Conservation (phyloP, 2,113 vertebrate species). For the Notothenia rossii region DNA sequence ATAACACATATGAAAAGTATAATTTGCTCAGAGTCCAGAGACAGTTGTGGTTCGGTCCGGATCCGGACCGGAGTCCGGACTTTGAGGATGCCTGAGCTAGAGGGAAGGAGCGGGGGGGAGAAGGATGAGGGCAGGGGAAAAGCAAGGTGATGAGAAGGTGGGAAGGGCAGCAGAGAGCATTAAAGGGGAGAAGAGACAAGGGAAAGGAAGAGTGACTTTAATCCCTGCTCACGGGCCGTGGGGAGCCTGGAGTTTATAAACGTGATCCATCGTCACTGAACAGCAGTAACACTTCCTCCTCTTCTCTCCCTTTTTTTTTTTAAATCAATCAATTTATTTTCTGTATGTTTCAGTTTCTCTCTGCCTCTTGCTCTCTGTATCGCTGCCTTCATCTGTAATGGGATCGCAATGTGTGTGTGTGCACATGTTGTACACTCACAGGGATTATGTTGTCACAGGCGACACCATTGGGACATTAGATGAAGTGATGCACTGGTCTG, state of each 20-base stretch:
- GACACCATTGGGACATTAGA: slow-evolving; percentile 67
- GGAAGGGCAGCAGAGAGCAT: slow-evolving; percentile 42
- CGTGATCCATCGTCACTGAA: slow-evolving; percentile 52
- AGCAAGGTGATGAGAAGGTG: slow-evolving; percentile 63
- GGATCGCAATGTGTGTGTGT: slow-evolving; percentile 42
- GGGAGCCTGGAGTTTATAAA: slow-evolving; percentile 47
- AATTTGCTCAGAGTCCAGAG: no score
- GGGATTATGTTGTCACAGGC: slow-evolving; percentile 74
- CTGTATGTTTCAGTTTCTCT: slow-evolving; percentile 38
- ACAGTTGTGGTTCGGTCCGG: no score
- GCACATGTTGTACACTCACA: slow-evolving; percentile 41
- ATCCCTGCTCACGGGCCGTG: slow-evolving; percentile 57
- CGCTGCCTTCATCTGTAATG: slow-evolving; percentile 54
- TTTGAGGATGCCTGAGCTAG: no score
- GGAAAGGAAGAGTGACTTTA: slow-evolving; percentile 46
- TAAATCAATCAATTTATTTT: slow-evolving; percentile 26
- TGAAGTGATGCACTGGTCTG: slow-evolving; percentile 75
- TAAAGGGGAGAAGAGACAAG: slow-evolving; percentile 39
- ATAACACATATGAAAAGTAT: no score
- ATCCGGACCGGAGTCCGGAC: no score
- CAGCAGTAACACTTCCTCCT: slow-evolving; percentile 27
- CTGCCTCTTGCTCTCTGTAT: slow-evolving; percentile 34
- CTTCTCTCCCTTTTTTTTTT: slow-evolving; percentile 11
- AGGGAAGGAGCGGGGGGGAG: slow-evolving; percentile 16
- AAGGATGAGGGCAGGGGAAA: slow-evolving; percentile 25